Percentiles rank a stretch among this genome's conserved stretches.
Conservation (phyloP, 1,140 invertebrate species). For the Nasonia vitripennis region DNA sequence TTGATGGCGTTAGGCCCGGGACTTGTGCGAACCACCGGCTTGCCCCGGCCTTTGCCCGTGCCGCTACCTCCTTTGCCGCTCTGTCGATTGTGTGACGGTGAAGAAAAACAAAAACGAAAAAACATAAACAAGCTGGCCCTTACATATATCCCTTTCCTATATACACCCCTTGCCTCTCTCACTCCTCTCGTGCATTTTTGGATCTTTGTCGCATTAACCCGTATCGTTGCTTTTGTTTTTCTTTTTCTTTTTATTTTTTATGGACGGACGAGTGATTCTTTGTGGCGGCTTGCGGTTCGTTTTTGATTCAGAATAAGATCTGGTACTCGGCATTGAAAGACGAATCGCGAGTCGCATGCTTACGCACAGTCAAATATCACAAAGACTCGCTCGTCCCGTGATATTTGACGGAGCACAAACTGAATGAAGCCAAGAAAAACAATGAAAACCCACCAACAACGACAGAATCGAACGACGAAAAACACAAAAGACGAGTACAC, state of each 20-base stretch:
- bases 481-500: slow-evolving; percentile 4
- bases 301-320: too few species aligned
- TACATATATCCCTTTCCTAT: neutral
- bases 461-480: slow-evolving; percentile 35
- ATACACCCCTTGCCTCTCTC: neutral
- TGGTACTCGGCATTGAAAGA: too few species aligned
- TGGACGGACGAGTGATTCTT: too few species aligned
- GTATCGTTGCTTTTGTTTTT: slow-evolving; percentile 39
- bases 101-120: slow-evolving; percentile 59
- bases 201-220: neutral
- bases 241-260: neutral
- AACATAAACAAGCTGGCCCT: slow-evolving; percentile 38
- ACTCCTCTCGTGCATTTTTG: neutral
- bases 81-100: slow-evolving; percentile 59
- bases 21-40: slow-evolving; percentile 78
- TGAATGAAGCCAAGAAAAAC: slow-evolving; percentile 39
- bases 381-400: neutral
- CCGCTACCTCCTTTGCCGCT: slow-evolving; percentile 70
- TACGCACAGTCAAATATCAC: too few species aligned
- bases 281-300: too few species aligned
- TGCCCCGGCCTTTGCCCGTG: slow-evolving; percentile 73
- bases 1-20: slow-evolving; percentile 75
- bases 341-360: neutral
- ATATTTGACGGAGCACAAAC: slow-evolving; percentile 1
- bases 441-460: slow-evolving; percentile 28